phyloP scores from a whole-genome alignment of 2,113 vertebrate genomes.

The Dryoscopus gambensis region DNA sequence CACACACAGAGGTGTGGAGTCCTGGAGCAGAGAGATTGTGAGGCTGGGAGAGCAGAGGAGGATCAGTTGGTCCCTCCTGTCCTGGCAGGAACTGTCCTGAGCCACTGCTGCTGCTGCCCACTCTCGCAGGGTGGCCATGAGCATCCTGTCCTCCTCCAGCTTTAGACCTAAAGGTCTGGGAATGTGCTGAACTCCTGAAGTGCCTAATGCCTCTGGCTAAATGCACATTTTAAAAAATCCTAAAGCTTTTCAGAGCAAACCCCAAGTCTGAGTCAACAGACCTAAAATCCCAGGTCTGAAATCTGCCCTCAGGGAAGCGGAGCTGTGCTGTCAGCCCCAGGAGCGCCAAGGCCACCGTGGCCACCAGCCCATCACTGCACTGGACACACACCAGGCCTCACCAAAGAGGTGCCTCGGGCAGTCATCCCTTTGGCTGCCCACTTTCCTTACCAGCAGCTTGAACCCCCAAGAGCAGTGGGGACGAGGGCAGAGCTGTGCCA shows the following conservation, averaged over 20 bases:
- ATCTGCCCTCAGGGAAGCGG: neutral
- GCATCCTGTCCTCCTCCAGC: neutral
- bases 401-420: neutral
- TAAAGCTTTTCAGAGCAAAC: neutral
- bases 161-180: neutral
- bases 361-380: neutral
- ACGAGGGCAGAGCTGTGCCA: neutral
- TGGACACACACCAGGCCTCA: neutral
- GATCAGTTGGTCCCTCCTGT: neutral
- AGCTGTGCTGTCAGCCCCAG: neutral
- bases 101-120: neutral
- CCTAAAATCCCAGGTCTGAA: neutral
- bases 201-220: neutral
- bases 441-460: neutral
- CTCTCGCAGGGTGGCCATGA: neutral
- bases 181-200: neutral
- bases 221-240: neutral
- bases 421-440: neutral
- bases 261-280: neutral
- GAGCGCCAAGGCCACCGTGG: fast-evolving
- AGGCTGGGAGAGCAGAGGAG: neutral
- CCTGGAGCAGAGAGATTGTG: neutral
- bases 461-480: neutral
- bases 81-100: neutral
- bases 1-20: neutral